phyloP scores from a whole-genome alignment of 1,140 invertebrate genomes.

The Drosophila mauritiana region DNA sequence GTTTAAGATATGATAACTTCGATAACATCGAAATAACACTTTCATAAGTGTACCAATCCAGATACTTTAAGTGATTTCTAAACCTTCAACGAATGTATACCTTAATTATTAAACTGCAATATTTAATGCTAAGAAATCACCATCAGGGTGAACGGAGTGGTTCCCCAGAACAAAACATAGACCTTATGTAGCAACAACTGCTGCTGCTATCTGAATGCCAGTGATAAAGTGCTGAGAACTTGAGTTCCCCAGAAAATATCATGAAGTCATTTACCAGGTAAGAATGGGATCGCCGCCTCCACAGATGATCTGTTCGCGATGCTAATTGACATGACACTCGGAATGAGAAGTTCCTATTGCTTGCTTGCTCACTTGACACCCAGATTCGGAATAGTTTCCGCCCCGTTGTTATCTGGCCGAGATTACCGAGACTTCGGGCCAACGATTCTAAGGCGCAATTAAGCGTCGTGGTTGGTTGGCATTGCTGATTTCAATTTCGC shows the following conservation, averaged over 20 bases:
- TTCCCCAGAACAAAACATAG: conserved; percentile 19
- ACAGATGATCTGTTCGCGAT: conserved; percentile 38
- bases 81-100: too few species aligned
- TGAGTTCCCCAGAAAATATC: conserved; percentile 44
- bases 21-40: too few species aligned
- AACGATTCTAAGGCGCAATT: conserved; percentile 44
- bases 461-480: conserved; percentile 45
- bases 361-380: neutral
- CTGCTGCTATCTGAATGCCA: conserved; percentile 21
- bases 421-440: conserved; percentile 30
- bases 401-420: conserved; percentile 10
- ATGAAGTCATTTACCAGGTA: conserved; percentile 42
- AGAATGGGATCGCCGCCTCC: neutral
- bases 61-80: too few species aligned
- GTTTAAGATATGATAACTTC: too few species aligned
- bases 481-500: conserved; percentile 60
- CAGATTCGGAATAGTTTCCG: conserved; percentile 35
- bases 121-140: neutral
- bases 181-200: neutral
- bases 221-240: conserved; percentile 39
- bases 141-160: conserved; percentile 6
- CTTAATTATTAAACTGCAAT: too few species aligned
- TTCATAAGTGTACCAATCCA: too few species aligned
- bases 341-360: conserved; percentile 28
- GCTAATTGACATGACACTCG: conserved; percentile 35